phyloP scores from a whole-genome alignment of 2,113 vertebrate genomes.

The Myocastor coypus region DNA sequence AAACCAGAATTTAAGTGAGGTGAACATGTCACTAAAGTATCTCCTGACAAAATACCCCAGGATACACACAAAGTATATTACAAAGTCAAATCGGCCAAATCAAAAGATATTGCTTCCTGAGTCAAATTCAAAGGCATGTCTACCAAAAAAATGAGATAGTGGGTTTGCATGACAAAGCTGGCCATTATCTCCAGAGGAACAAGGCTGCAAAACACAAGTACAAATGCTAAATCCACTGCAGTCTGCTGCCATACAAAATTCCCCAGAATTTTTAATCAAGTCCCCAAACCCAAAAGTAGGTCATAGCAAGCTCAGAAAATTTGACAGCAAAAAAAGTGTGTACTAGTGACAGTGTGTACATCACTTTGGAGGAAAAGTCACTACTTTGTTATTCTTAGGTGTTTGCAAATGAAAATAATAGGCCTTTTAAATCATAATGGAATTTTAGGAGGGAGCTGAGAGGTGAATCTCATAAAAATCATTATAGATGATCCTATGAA shows the following conservation, averaged over 20 bases:
- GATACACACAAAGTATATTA: neutral
- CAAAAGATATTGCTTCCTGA: constrained; percentile 27
- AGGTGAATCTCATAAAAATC: constrained; percentile 19
- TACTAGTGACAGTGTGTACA: constrained; percentile 78
- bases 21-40: constrained; percentile 33
- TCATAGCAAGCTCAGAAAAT: constrained; percentile 84
- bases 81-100: constrained; percentile 37
- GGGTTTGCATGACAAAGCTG: constrained; percentile 34
- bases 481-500: neutral
- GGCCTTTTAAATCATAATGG: constrained; percentile 23
- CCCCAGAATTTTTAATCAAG: constrained; percentile 79
- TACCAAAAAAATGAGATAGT: constrained; percentile 49
- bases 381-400: constrained; percentile 63
- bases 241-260: constrained; percentile 44
- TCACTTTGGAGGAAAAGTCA: constrained; percentile 72
- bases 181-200: constrained; percentile 76
- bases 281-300: constrained; percentile 85
- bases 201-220: constrained; percentile 64
- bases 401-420: constrained; percentile 25
- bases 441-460: neutral
- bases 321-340: constrained; percentile 80
- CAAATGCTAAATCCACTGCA: constrained; percentile 59
- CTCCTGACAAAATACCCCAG: constrained; percentile 40
- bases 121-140: constrained; percentile 49
- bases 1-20: neutral